These are phyloP conservation scores for Craterocephalus amniculus DNA, from an alignment of 2,797 vertebrate genomes.

Conservation along the genomic window DNA sequence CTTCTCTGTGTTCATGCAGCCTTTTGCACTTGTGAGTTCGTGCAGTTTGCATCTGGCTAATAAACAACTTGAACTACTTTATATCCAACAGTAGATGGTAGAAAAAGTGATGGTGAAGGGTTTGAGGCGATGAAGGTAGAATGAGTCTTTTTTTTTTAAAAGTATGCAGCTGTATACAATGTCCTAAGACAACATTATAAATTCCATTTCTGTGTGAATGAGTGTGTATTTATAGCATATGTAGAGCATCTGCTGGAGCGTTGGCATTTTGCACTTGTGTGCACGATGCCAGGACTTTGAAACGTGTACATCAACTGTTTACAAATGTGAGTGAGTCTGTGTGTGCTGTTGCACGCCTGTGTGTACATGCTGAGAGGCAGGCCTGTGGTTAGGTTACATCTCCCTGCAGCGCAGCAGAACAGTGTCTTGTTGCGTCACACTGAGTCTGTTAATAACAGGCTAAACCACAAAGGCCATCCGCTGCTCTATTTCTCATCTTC, in stretches of 20 bases:
- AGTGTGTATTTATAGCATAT: neutral
- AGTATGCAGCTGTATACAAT: constrained; percentile 20
- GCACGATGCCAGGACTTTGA: constrained; percentile 33
- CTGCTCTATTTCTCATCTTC: constrained; percentile 73
- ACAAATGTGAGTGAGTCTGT: constrained; percentile 27
- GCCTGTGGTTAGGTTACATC: constrained; percentile 81
- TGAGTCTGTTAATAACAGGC: constrained; percentile 80
- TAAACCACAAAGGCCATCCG: constrained; percentile 78
- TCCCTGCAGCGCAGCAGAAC: constrained; percentile 76
- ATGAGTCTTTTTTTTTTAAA: constrained; percentile 12
- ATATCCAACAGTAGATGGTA: constrained; percentile 24
- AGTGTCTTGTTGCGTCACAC: constrained; percentile 77
- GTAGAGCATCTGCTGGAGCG: constrained; percentile 1
- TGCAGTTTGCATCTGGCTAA: constrained; percentile 14
- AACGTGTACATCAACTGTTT: constrained; percentile 39
- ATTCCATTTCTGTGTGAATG: constrained; percentile 20
- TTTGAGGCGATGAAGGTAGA: constrained; percentile 20
- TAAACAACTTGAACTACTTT: constrained; percentile 43
- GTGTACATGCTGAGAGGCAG: constrained; percentile 68
- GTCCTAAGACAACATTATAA: constrained; percentile 5
- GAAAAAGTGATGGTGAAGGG: constrained; percentile 20
- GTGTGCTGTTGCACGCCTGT: constrained; percentile 35
- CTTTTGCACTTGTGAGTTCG: constrained; percentile 16
- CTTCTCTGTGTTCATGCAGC: constrained; percentile 19
- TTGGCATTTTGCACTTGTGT: constrained; percentile 17